These are phyloP conservation scores for Anhinga anhinga DNA, from an alignment of 2,113 vertebrate species.

Conservation along the genomic window DNA sequence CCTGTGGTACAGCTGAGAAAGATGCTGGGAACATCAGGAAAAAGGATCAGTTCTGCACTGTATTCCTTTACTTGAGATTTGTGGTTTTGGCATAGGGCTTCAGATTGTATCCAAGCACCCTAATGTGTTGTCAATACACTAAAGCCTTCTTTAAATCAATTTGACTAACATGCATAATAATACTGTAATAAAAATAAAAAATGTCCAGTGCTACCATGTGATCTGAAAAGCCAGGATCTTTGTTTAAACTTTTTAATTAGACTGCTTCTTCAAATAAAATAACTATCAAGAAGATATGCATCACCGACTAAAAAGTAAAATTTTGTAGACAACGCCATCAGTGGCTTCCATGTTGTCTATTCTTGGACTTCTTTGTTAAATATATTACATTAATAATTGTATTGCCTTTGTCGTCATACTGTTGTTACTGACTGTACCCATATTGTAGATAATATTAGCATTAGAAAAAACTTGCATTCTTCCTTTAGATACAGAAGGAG, in stretches of 20 bases:
- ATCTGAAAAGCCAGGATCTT: not conserved
- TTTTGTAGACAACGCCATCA: not conserved
- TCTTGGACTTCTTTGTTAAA: not conserved
- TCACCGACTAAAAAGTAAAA: not conserved
- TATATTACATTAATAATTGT: not conserved
- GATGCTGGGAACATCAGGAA: not conserved
- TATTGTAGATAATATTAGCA: not conserved
- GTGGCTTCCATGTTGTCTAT: not conserved
- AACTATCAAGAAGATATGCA: not conserved
- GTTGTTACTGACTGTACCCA: not conserved
- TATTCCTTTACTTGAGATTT: not conserved
- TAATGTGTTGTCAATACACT: not conserved
- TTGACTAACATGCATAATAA: not conserved
- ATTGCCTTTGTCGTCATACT: not conserved
- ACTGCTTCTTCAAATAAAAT: not conserved
- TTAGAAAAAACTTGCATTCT: not conserved
- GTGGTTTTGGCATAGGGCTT: not conserved
- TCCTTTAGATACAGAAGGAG: not conserved
- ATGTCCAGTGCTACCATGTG: not conserved
- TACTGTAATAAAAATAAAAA: not conserved
- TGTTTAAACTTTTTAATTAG: not conserved
- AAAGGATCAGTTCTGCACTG: not conserved
- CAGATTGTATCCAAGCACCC: not conserved
- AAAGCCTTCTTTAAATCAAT: not conserved
- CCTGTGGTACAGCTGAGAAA: not conserved